phyloP scores from a whole-genome alignment of 2,797 vertebrate species.

The Notolepis coatsorum region DNA sequence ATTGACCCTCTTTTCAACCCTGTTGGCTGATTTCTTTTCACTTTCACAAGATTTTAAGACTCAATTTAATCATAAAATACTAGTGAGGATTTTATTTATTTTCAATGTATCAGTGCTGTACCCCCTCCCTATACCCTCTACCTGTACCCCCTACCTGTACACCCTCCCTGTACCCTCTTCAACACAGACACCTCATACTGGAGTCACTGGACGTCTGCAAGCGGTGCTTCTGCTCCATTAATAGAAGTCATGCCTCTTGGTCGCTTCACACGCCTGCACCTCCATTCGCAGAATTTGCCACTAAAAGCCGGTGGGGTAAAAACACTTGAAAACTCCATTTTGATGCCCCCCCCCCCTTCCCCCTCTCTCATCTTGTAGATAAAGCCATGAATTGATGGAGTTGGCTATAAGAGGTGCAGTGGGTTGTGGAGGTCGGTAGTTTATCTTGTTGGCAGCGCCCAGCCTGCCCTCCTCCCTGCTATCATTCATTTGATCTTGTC shows the following conservation, averaged over 20 bases:
- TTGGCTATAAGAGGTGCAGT: conserved; percentile 34
- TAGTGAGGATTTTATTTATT: too few relatives aligned
- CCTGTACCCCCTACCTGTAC: conserved; percentile 9
- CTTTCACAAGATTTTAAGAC: too few relatives aligned
- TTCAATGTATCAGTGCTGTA: too few relatives aligned
- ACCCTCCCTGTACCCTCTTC: not conserved
- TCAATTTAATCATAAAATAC: too few relatives aligned
- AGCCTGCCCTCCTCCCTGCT: conserved; percentile 22
- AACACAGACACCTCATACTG: conserved; percentile 18
- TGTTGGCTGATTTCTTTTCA: too few relatives aligned
- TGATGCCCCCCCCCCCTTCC: not conserved
- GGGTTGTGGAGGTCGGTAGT: conserved; percentile 25
- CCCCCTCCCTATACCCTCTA: conserved; percentile 39
- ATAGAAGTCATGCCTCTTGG: conserved; percentile 48
- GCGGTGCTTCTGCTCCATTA: conserved; percentile 39
- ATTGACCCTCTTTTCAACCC: too few relatives aligned
- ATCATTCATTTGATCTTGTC: conserved; percentile 54
- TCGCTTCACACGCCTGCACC: conserved; percentile 15
- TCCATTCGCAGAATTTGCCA: conserved; percentile 19
- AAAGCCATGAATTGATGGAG: conserved; percentile 38
- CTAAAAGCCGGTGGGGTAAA: conserved; percentile 29
- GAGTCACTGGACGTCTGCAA: conserved; percentile 51
- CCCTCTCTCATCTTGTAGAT: conserved; percentile 29
- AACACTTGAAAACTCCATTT: conserved; percentile 33
- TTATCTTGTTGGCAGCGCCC: conserved; percentile 52